These are phyloP conservation scores for rabbit (Oryctolagus cuniculus) DNA, from an alignment of 2,113 vertebrate genomes.

Conservation along the genomic window mOryCun1.1 NC_091436.1:156655501-156656000, in stretches of 20 bases:
- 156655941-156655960: neutral
- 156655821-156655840: neutral
- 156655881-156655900: neutral
- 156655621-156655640: neutral
- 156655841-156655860: neutral
- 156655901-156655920: neutral
- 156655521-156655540: neutral
- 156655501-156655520: neutral
- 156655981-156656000: neutral
- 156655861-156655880: neutral
- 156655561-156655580: neutral
- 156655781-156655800: neutral
- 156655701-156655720: neutral
- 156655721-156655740: neutral
- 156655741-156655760: neutral
- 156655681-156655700: neutral
- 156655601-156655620: neutral
- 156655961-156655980: neutral
- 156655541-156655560: neutral
- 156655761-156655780: constrained; percentile 14
- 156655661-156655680: neutral
- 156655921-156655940: neutral
- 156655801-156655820: neutral
- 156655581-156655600: neutral
- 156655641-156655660: neutral